Evolutionary conservation across 2,113 vertebrate species (phyloP).

Genomic region (Apaloderma vittatum): DNA sequence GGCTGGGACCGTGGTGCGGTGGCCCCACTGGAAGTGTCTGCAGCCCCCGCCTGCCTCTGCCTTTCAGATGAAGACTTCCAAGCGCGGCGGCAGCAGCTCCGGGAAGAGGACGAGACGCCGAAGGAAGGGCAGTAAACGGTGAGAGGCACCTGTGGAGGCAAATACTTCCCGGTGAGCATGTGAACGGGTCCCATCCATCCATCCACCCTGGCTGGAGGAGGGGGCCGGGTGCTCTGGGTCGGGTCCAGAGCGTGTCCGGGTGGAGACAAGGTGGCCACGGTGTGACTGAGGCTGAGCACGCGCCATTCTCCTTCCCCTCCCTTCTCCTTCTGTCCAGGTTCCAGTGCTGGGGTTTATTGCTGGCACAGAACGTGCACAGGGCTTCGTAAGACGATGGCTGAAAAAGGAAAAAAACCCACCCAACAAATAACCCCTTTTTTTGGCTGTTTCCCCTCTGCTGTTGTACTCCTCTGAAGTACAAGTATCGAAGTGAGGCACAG

Average conservation of each 20-base stretch:
- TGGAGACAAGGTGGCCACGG: background rate
- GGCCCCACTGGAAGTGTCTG: background rate
- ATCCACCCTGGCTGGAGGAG: background rate
- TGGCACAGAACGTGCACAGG: slow-evolving; percentile 10
- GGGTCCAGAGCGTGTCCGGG: rapidly evolving
- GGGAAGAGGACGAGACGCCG: slow-evolving; percentile 79
- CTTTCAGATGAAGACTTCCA: slow-evolving; percentile 88
- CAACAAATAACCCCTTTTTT: slow-evolving; percentile 8
- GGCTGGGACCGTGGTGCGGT: rapidly evolving
- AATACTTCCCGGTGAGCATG: background rate
- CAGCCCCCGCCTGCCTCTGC: background rate
- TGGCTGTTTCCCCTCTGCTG: slow-evolving; percentile 33
- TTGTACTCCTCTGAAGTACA: slow-evolving; percentile 21
- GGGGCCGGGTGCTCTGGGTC: background rate
- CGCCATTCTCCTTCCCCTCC: background rate
- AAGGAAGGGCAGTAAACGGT: slow-evolving; percentile 88
- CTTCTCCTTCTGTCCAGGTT: slow-evolving; percentile 37
- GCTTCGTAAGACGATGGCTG: slow-evolving; percentile 42
- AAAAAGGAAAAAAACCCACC: background rate
- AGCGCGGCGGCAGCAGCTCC: slow-evolving; percentile 73
- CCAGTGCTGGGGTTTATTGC: slow-evolving; percentile 26
- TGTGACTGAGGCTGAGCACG: background rate
- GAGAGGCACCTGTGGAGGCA: slow-evolving; percentile 20
- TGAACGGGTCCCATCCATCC: rapidly evolving
- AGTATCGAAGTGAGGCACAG: slow-evolving; percentile 11